These are phyloP conservation scores for Cardiocondyla obscurior DNA, from an alignment of 1,140 invertebrate genomes.

Conservation along the genomic window DNA sequence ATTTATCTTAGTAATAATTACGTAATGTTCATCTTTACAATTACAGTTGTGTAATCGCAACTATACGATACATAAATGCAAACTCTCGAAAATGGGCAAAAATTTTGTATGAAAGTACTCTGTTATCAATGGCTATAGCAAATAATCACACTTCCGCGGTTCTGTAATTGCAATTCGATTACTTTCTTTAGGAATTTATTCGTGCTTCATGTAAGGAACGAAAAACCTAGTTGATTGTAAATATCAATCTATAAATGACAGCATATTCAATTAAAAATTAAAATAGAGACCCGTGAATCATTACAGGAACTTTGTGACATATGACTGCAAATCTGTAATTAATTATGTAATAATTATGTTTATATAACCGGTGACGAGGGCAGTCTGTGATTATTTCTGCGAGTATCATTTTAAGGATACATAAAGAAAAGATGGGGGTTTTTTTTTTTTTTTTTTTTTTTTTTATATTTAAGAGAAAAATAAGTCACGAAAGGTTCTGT, in stretches of 20 bases:
- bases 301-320: background rate
- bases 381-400: background rate
- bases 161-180: background rate
- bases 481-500: background rate
- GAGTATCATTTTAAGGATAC: background rate
- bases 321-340: background rate
- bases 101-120: background rate
- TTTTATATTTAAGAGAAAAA: background rate
- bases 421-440: background rate
- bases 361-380: background rate
- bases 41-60: constrained; percentile 15
- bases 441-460: background rate
- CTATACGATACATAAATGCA: background rate
- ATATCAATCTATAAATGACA: background rate
- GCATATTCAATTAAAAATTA: background rate
- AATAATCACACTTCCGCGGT: background rate
- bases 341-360: background rate
- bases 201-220: background rate
- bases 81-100: background rate
- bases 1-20: no score
- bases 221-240: background rate
- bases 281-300: background rate
- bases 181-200: background rate
- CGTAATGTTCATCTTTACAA: constrained; percentile 15
- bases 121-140: background rate